Evolutionary conservation across 2,888 invertebrate species (phyloP).

Genomic region (Baccha elongata): DNA sequence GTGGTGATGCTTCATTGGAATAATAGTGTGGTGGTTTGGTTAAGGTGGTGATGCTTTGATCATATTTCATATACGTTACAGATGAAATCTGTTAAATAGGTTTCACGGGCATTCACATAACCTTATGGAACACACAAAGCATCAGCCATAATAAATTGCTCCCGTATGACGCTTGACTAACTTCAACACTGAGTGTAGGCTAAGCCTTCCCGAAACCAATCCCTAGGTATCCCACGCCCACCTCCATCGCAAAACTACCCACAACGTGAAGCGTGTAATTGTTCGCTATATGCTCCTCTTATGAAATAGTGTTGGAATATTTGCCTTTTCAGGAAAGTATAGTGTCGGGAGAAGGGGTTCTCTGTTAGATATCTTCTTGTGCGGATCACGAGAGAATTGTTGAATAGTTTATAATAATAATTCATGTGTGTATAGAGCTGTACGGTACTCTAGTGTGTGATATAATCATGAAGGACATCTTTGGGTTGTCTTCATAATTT

Average conservation of each 20-base stretch:
- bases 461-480: constrained; percentile 68
- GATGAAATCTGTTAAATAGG: constrained; percentile 65
- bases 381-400: constrained; percentile 63
- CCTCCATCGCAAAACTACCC: constrained; percentile 4
- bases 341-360: too few species aligned
- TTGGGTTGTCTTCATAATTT: constrained; percentile 57
- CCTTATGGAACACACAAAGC: constrained; percentile 16
- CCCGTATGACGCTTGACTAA: constrained; percentile 69
- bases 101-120: constrained; percentile 57
- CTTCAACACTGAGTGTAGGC: constrained; percentile 32
- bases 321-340: constrained; percentile 2
- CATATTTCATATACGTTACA: constrained; percentile 47
- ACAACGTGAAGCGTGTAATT: constrained; percentile 69
- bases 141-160: constrained; percentile 69
- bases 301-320: not conserved
- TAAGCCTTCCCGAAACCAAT: not conserved
- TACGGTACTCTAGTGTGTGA: constrained; percentile 54
- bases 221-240: not conserved
- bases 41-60: constrained; percentile 28
- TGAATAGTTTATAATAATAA: constrained; percentile 72
- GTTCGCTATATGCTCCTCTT: constrained; percentile 40
- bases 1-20: constrained; percentile 13
- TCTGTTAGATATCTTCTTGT: constrained; percentile 39
- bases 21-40: constrained; percentile 2
- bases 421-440: constrained; percentile 22